Evolutionary conservation across 2,888 invertebrate species (phyloP).

Genomic region (Ennomos erosarius): DNA sequence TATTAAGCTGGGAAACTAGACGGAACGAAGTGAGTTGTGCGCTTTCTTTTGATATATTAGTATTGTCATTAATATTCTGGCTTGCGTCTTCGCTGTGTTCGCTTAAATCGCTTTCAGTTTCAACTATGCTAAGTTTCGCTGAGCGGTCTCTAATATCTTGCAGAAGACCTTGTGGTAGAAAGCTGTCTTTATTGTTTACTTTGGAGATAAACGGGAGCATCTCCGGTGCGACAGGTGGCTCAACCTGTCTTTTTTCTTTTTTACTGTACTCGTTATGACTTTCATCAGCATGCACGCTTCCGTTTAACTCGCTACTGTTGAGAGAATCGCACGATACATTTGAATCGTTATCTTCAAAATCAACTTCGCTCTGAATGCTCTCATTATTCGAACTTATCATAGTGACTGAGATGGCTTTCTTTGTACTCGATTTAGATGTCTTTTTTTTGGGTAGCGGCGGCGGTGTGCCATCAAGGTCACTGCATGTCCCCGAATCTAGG

Average conservation of each 20-base stretch:
- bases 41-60: constrained; percentile 79
- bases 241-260: constrained; percentile 70
- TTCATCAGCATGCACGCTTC: constrained; percentile 80
- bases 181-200: constrained; percentile 74
- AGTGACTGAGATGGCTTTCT: constrained; percentile 84
- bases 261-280: constrained; percentile 73
- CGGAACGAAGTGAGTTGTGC: constrained; percentile 81
- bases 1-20: constrained; percentile 81
- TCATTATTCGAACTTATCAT: constrained; percentile 83
- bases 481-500: constrained; percentile 93
- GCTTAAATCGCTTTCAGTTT: constrained; percentile 74
- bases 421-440: constrained; percentile 77
- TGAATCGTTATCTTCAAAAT: constrained; percentile 90
- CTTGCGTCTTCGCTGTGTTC: constrained; percentile 66
- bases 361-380: constrained; percentile 87
- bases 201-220: constrained; percentile 62
- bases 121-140: constrained; percentile 77
- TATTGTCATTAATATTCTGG: constrained; percentile 79
- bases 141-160: constrained; percentile 89
- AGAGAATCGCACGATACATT: constrained; percentile 93
- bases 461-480: constrained; percentile 91
- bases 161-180: constrained; percentile 88
- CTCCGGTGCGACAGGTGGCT: constrained; percentile 66
- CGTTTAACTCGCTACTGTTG: constrained; percentile 89
- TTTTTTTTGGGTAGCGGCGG: constrained; percentile 89